Evolutionary conservation across 2,113 vertebrate genomes (phyloP).

Genomic region (Micronycteris hirsuta): DNA sequence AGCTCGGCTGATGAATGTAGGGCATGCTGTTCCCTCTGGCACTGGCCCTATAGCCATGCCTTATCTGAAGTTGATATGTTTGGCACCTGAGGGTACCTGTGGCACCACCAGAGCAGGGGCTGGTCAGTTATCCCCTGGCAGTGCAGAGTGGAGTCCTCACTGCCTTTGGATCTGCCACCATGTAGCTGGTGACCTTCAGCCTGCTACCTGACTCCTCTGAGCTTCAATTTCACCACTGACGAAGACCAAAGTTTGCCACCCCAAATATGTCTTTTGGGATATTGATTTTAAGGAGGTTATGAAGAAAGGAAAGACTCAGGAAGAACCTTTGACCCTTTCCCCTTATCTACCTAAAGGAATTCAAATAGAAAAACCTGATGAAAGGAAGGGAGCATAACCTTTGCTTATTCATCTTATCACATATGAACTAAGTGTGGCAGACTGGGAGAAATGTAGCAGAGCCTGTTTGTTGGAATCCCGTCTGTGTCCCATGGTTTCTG

Average conservation of each 20-base stretch:
- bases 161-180: not conserved
- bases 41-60: rapidly evolving
- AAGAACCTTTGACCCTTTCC: not conserved
- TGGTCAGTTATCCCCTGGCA: not conserved
- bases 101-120: not conserved
- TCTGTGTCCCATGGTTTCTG: not conserved
- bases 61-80: not conserved
- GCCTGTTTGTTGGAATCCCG: not conserved
- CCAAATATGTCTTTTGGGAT: not conserved
- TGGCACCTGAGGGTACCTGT: not conserved
- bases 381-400: not conserved
- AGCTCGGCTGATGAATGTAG: not conserved
- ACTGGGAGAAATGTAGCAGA: not conserved
- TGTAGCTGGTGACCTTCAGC: not conserved
- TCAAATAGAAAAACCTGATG: not conserved
- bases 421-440: not conserved
- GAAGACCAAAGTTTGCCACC: not conserved
- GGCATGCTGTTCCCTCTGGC: not conserved
- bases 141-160: rapidly evolving
- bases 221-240: not conserved
- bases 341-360: not conserved
- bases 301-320: not conserved
- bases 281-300: not conserved
- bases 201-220: not conserved
- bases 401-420: not conserved